Conservation (phyloP, 2,888 invertebrate species). For the Synergus japonicus region DNA sequence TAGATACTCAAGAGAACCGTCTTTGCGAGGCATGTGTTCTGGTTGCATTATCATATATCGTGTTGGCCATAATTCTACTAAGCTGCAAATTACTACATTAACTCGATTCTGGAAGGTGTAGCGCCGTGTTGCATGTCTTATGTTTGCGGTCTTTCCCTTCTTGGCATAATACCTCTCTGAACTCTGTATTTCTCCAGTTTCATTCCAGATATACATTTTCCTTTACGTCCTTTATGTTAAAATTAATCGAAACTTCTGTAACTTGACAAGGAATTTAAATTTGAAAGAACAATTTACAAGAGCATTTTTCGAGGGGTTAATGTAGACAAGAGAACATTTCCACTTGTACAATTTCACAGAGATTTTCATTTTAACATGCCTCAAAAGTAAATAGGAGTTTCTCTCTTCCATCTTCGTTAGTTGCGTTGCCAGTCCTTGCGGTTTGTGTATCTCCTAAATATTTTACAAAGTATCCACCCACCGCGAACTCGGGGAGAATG, state of each 20-base stretch:
- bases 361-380: background rate
- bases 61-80: conserved; percentile 63
- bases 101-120: conserved; percentile 46
- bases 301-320: too few species aligned
- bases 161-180: conserved; percentile 10
- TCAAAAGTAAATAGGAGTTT: conserved; percentile 49
- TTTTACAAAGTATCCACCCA: conserved; percentile 54
- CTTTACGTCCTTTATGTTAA: background rate
- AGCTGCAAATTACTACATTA: conserved; percentile 65
- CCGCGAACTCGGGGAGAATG: conserved; percentile 41
- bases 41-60: conserved; percentile 63
- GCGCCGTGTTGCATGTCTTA: conserved; percentile 7
- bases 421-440: conserved; percentile 61
- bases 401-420: conserved; percentile 67
- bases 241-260: background rate
- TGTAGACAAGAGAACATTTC: background rate
- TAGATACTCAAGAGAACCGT: conserved; percentile 37
- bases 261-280: too few species aligned
- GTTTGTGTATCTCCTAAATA: conserved; percentile 58
- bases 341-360: conserved; percentile 2
- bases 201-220: background rate
- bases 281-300: too few species aligned
- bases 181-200: background rate
- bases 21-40: conserved; percentile 4
- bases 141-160: conserved; percentile 17